These are phyloP conservation scores for Cardiocondyla obscurior DNA, from an alignment of 1,140 invertebrate species.

Conservation along the genomic window DNA sequence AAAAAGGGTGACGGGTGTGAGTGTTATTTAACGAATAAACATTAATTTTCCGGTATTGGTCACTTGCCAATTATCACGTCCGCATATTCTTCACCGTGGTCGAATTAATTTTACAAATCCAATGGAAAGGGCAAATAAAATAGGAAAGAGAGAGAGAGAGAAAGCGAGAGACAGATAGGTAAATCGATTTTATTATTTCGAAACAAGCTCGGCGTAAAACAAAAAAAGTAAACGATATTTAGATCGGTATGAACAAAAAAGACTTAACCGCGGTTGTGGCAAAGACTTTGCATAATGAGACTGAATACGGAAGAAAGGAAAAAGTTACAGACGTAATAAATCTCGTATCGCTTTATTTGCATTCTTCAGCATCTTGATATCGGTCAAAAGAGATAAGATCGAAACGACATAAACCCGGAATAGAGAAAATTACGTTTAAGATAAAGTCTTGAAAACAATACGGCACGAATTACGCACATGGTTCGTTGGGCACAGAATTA, in stretches of 20 bases:
- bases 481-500: too few relatives aligned
- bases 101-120: slow-evolving; percentile 16
- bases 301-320: background rate
- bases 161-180: too few relatives aligned
- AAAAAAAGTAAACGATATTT: background rate
- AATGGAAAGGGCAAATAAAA: background rate
- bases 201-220: background rate
- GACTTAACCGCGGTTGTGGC: background rate
- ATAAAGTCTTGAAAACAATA: background rate
- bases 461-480: background rate
- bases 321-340: slow-evolving; percentile 12
- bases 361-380: slow-evolving; percentile 18
- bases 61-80: slow-evolving; percentile 24
- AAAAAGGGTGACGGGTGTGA: background rate
- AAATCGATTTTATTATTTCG: slow-evolving; percentile 18
- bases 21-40: slow-evolving; percentile 24
- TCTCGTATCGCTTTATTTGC: slow-evolving; percentile 5
- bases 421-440: background rate
- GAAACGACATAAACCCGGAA: background rate
- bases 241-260: slow-evolving; percentile 8
- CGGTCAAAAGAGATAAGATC: slow-evolving; percentile 28
- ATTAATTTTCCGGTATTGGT: slow-evolving; percentile 28
- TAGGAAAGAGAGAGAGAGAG: background rate
- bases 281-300: background rate
- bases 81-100: background rate